Evolutionary conservation across 2,888 invertebrate genomes (phyloP).

Genomic region (Habrosyne pyritoides): DNA sequence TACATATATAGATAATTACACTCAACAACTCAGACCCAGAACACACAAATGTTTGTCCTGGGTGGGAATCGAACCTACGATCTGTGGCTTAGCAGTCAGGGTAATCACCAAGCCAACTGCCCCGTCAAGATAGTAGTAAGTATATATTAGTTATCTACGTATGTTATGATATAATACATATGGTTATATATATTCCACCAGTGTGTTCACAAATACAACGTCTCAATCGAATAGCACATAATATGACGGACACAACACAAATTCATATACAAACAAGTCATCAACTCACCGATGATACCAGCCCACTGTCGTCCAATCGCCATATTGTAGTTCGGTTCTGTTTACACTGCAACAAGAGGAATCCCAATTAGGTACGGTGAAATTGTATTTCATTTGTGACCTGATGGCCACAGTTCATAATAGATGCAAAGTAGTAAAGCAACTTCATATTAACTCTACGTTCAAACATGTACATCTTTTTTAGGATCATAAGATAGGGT

Average conservation of each 20-base stretch:
- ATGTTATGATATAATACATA: no score
- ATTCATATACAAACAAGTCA: constrained; percentile 12
- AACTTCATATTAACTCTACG: neutral
- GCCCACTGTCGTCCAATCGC: constrained; percentile 51
- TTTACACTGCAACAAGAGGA: constrained; percentile 50
- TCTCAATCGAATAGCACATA: neutral
- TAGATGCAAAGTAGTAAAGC: neutral
- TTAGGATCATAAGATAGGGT: no score
- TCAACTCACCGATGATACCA: constrained; percentile 57
- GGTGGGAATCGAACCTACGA: no score
- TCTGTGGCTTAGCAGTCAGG: no score
- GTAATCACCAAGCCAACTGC: no score
- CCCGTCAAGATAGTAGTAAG: no score
- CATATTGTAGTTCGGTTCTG: constrained; percentile 46
- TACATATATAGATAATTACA: no score
- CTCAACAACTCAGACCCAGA: no score
- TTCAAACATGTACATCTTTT: no score
- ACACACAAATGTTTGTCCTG: no score
- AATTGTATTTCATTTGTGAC: constrained; percentile 3
- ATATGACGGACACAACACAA: constrained; percentile 1
- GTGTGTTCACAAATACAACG: neutral
- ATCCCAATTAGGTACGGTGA: constrained; percentile 18
- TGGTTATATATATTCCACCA: no score
- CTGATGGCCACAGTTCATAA: neutral
- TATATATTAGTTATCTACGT: no score